Percentiles rank a stretch among this genome's conserved stretches.
phyloP scores from a whole-genome alignment of 2,888 invertebrate genomes.

The Malthinus seriepunctatus region DNA sequence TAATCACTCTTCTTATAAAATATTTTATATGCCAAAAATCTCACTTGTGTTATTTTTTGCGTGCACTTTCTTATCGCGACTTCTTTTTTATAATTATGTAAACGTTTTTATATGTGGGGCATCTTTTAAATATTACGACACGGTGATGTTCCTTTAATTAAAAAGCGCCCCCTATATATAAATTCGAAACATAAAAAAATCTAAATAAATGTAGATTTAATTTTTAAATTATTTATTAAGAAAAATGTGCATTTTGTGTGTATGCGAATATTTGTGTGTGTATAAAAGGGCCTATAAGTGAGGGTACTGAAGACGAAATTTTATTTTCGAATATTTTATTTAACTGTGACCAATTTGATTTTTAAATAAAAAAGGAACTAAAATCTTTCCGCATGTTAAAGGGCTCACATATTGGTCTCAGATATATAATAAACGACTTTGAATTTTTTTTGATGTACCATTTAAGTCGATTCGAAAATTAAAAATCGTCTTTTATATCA shows the following conservation, averaged over 20 bases:
- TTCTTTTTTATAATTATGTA: conserved; percentile 22
- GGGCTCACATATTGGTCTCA: conserved; percentile 43
- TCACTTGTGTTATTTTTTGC: conserved; percentile 36
- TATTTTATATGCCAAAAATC: conserved; percentile 41
- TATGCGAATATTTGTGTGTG: conserved; percentile 19
- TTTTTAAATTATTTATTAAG: conserved; percentile 43
- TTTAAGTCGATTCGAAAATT: conserved; percentile 26
- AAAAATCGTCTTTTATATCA: conserved; percentile 32
- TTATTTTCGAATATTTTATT: conserved; percentile 18
- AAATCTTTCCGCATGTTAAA: conserved; percentile 31
- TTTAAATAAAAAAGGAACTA: conserved; percentile 14
- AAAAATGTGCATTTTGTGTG: conserved; percentile 34
- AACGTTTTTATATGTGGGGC: conserved; percentile 20
- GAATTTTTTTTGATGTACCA: conserved; percentile 19
- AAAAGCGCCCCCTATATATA: conserved; percentile 19
- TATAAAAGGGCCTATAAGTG: conserved; percentile 26
- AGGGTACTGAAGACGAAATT: conserved; percentile 17
- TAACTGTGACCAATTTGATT: conserved; percentile 36
- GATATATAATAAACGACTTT: conserved; percentile 29
- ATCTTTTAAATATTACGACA: conserved; percentile 29
- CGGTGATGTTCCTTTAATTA: conserved; percentile 13
- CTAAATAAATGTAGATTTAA: conserved; percentile 32
- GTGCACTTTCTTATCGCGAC: conserved; percentile 25
- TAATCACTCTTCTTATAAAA: conserved; percentile 33
- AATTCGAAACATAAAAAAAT: conserved; percentile 36